phyloP scores from a whole-genome alignment of 1,140 invertebrate genomes.

The Camponotus floridanus region DNA sequence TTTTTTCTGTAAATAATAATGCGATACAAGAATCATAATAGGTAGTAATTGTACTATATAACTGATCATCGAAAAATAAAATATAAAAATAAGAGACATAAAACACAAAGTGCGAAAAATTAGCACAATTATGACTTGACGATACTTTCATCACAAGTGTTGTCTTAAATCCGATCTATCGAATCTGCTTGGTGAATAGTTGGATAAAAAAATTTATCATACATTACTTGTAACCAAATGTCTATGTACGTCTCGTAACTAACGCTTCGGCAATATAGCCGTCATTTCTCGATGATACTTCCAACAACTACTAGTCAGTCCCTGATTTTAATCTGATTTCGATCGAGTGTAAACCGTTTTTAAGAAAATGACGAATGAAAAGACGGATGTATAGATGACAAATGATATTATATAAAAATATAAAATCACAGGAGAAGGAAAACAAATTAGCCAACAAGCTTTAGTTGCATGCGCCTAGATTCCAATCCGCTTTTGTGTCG shows the following conservation, averaged over 20 bases:
- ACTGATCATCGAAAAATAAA: conserved; percentile 6
- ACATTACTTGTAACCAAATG: conserved; percentile 45
- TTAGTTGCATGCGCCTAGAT: conserved; percentile 84
- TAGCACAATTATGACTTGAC: background rate
- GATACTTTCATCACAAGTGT: background rate
- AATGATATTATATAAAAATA: background rate
- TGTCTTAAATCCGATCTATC: conserved; percentile 17
- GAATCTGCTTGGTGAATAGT: conserved; percentile 35
- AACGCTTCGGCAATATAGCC: conserved; percentile 63
- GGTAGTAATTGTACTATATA: background rate
- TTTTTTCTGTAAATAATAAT: conserved; percentile 31
- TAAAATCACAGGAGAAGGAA: conserved; percentile 16
- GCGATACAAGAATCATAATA: background rate
- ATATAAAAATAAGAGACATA: conserved; percentile 10
- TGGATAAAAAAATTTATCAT: conserved; percentile 16
- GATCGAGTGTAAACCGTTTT: conserved; percentile 45
- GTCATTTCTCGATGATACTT: conserved; percentile 76
- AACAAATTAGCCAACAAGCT: conserved; percentile 66
- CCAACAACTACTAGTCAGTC: conserved; percentile 86
- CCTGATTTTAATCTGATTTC: conserved; percentile 75
- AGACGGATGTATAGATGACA: background rate
- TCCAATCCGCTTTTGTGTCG: conserved; percentile 81
- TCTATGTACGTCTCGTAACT: conserved; percentile 53
- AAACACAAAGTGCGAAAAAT: conserved; percentile 15
- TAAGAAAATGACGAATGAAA: conserved; percentile 11